Evolutionary conservation across 2,888 invertebrate species (phyloP).

Genomic region (Caradrina clavipalpis): DNA sequence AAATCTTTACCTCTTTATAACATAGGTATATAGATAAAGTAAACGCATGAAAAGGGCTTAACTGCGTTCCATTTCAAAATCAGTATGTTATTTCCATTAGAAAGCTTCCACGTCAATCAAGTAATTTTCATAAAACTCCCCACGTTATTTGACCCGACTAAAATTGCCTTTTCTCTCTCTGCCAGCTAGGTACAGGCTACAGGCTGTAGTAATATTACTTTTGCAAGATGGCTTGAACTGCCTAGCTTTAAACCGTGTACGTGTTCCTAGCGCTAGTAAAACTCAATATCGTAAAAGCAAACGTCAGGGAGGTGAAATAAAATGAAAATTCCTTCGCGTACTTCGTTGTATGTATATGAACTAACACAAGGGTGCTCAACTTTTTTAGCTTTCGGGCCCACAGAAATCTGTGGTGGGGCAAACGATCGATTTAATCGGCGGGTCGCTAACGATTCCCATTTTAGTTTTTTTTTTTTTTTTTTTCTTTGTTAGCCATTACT

Average conservation of each 20-base stretch:
- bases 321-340: slow-evolving; percentile 50
- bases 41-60: not conserved
- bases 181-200: not conserved
- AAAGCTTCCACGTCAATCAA: too few species aligned
- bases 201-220: slow-evolving; percentile 21
- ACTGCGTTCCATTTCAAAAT: too few species aligned
- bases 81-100: too few species aligned
- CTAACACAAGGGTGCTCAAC: too few species aligned
- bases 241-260: slow-evolving; percentile 30
- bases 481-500: too few species aligned
- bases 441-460: too few species aligned
- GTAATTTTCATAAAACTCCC: not conserved
- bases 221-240: slow-evolving; percentile 7
- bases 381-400: too few species aligned
- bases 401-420: too few species aligned
- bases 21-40: too few species aligned
- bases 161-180: slow-evolving; percentile 5
- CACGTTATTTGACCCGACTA: not conserved
- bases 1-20: too few species aligned
- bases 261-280: slow-evolving; percentile 12
- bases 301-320: slow-evolving; percentile 42
- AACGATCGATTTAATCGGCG: too few species aligned
- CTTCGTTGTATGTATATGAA: not conserved
- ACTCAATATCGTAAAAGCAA: slow-evolving; percentile 48
- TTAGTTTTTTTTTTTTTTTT: too few species aligned